Evolutionary conservation across 1,140 invertebrate species (phyloP).

Genomic region (Eriocheir sinensis): DNA sequence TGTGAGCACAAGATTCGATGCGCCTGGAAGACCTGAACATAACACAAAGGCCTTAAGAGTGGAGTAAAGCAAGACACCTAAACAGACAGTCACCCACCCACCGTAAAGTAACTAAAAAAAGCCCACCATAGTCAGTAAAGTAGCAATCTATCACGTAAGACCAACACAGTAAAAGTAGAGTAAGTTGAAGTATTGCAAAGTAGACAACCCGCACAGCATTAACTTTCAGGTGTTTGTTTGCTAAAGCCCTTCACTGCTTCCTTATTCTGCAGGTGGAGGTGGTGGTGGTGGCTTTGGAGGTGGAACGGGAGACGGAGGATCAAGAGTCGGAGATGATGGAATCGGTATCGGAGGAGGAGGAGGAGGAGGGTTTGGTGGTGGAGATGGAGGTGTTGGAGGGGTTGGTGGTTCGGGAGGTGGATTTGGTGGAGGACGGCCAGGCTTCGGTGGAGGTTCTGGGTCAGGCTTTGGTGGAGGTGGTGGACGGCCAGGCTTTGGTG

Average conservation of each 20-base stretch:
- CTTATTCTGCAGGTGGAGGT: constrained; percentile 37
- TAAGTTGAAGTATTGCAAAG: no score
- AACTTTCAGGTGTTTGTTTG: not conserved
- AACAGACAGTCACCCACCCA: no score
- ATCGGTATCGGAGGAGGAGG: not conserved
- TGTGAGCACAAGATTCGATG: no score
- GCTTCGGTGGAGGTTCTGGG: not conserved
- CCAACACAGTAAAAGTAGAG: no score
- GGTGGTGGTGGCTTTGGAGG: constrained; percentile 53
- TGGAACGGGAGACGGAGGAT: not conserved
- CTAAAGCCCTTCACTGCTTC: not conserved
- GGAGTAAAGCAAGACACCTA: no score
- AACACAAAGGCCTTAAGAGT: no score
- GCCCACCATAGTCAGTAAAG: no score
- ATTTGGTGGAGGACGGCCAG: not conserved
- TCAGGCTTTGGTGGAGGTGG: not conserved
- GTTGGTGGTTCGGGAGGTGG: not conserved
- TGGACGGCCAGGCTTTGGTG: not conserved
- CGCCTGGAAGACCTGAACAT: no score
- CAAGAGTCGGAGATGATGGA: not conserved
- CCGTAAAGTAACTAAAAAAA: no score
- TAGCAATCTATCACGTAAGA: no score
- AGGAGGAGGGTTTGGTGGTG: not conserved
- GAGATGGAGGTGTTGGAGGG: not conserved
- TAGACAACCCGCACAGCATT: no score